Conservation (phyloP, 2,113 vertebrate species). For the Psephotus haematonotus region DNA sequence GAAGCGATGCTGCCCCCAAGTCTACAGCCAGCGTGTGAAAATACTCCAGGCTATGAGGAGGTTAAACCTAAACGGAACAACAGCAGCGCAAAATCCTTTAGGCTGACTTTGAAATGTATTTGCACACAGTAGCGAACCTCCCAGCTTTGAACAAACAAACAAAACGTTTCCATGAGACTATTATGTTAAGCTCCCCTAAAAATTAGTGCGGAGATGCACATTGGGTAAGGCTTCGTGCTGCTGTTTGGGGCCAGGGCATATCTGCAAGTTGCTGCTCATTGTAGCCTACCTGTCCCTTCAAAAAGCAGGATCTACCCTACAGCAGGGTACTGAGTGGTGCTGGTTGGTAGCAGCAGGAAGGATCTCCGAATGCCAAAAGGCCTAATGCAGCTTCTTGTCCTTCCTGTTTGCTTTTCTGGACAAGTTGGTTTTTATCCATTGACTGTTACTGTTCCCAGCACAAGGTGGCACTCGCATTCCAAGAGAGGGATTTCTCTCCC, state of each 20-base stretch:
- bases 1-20: neutral
- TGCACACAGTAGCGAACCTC: neutral
- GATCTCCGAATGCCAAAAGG: neutral
- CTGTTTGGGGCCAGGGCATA: neutral
- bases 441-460: neutral
- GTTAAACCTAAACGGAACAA: neutral
- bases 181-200: neutral
- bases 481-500: neutral
- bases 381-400: neutral
- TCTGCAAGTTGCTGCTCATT: neutral
- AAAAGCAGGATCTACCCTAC: neutral
- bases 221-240: neutral
- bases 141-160: neutral
- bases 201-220: neutral
- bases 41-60: neutral
- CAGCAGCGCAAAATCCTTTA: neutral
- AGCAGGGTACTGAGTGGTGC: neutral
- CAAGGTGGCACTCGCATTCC: conserved; percentile 20
- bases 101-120: neutral
- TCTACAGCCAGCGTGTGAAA: neutral
- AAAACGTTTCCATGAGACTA: neutral
- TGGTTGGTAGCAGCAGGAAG: neutral
- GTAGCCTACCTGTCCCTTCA: neutral
- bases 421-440: fast-evolving
- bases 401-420: neutral